Conservation (phyloP, 1,140 invertebrate species). For the Achroia grisella region DNA sequence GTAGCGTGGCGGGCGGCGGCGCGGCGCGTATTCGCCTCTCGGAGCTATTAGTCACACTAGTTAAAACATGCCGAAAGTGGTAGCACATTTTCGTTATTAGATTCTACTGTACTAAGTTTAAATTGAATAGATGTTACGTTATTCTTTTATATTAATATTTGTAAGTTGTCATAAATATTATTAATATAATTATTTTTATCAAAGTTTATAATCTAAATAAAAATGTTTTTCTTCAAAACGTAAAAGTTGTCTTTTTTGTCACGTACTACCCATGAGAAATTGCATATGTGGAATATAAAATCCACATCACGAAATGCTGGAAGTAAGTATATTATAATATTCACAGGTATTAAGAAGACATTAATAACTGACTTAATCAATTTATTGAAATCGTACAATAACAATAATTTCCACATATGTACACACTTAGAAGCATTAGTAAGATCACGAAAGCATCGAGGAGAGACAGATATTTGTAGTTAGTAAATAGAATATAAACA, state of each 20-base stretch:
- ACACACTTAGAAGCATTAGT: constrained; percentile 25
- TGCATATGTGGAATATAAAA: too few relatives aligned
- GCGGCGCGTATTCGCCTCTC: constrained; percentile 18
- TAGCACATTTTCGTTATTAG: constrained; percentile 65
- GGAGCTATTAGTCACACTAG: constrained; percentile 62
- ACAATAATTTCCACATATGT: constrained; percentile 20
- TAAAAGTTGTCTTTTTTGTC: constrained; percentile 24
- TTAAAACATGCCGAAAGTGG: constrained; percentile 65
- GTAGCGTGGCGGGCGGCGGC: constrained; percentile 14
- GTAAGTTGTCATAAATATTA: constrained; percentile 73
- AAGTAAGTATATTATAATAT: too few relatives aligned
- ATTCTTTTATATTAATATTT: constrained; percentile 73
- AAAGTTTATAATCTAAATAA: constrained; percentile 74
- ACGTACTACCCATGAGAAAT: too few relatives aligned
- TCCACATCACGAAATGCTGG: too few relatives aligned
- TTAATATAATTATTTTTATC: constrained; percentile 74
- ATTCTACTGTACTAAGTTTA: constrained; percentile 63
- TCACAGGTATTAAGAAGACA: constrained; percentile 1
- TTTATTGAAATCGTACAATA: constrained; percentile 21
- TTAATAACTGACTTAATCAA: constrained; percentile 5
- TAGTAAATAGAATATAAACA: neutral
- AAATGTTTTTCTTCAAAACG: constrained; percentile 72
- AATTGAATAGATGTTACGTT: constrained; percentile 72
- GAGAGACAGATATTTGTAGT: neutral
- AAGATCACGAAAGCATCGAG: constrained; percentile 26